Evolutionary conservation across 2,888 invertebrate species (phyloP).

Genomic region (Seira ritae): DNA sequence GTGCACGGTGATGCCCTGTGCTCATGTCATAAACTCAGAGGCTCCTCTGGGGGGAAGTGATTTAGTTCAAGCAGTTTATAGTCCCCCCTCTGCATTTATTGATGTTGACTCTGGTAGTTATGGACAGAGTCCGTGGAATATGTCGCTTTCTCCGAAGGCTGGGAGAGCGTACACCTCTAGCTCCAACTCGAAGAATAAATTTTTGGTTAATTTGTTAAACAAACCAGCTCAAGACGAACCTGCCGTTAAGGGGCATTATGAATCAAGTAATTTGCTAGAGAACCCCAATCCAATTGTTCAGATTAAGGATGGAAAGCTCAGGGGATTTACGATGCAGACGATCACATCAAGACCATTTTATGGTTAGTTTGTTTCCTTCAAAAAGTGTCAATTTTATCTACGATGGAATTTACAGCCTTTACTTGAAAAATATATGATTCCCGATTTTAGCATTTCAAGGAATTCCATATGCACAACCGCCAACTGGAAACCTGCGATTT

Average conservation of each 20-base stretch:
- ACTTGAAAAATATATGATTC: too few relatives aligned
- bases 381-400: too few relatives aligned
- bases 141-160: background rate
- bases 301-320: constrained; percentile 63
- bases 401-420: too few relatives aligned
- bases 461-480: constrained; percentile 36
- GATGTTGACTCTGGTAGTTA: constrained; percentile 14
- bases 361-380: too few relatives aligned
- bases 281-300: constrained; percentile 60
- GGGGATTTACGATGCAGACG: constrained; percentile 68
- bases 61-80: too few relatives aligned
- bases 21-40: constrained; percentile 40
- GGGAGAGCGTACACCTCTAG: constrained; percentile 15
- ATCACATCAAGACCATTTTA: constrained; percentile 83
- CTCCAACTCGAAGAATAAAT: constrained; percentile 5
- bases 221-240: constrained; percentile 40
- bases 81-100: constrained; percentile 22
- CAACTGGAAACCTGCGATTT: constrained; percentile 82
- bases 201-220: constrained; percentile 23
- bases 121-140: too few relatives aligned
- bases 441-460: background rate
- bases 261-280: background rate
- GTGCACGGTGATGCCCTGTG: constrained; percentile 52
- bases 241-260: background rate
- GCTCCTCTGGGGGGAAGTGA: background rate